Evolutionary conservation across 2,888 invertebrate genomes (phyloP).

Genomic region (Clanis bilineata): DNA sequence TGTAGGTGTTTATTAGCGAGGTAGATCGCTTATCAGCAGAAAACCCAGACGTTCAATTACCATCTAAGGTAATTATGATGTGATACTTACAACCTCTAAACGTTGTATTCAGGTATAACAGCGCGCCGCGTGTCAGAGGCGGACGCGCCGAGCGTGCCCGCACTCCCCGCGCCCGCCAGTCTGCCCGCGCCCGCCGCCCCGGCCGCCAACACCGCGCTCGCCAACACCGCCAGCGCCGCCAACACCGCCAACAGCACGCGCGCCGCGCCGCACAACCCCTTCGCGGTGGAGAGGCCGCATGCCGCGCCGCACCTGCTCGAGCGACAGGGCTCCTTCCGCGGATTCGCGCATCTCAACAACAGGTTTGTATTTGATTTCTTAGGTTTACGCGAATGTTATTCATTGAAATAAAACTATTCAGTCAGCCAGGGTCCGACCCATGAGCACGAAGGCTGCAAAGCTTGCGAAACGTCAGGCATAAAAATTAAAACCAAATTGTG

Average conservation of each 20-base stretch:
- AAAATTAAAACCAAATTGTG: no score
- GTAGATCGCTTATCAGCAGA: no score
- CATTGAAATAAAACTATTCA: no score
- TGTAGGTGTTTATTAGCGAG: no score
- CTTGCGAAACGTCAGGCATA: no score
- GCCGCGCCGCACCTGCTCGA: slow-evolving; percentile 97
- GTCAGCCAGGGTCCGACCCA: no score
- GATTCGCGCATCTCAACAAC: slow-evolving; percentile 89
- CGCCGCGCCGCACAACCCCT: slow-evolving; percentile 88
- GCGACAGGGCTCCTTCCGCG: slow-evolving; percentile 97
- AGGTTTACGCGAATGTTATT: no score
- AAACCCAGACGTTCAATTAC: no score
- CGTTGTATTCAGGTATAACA: slow-evolving; percentile 50
- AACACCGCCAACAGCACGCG: slow-evolving; percentile 44
- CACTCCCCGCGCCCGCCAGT: slow-evolving; percentile 18
- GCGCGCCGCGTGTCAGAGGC: slow-evolving; percentile 68
- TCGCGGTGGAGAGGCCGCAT: slow-evolving; percentile 97
- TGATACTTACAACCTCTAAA: background rate
- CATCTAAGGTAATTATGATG: no score
- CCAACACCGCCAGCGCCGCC: slow-evolving; percentile 21
- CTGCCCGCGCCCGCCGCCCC: slow-evolving; percentile 19
- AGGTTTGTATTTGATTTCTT: no score
- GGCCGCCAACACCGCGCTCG: slow-evolving; percentile 32
- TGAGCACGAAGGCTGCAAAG: no score
- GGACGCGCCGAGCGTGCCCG: slow-evolving; percentile 39